Base-by-base conservation (phyloP, 2,888 invertebrate genomes). In the Sinopyrophorus schimmeli region DNA sequence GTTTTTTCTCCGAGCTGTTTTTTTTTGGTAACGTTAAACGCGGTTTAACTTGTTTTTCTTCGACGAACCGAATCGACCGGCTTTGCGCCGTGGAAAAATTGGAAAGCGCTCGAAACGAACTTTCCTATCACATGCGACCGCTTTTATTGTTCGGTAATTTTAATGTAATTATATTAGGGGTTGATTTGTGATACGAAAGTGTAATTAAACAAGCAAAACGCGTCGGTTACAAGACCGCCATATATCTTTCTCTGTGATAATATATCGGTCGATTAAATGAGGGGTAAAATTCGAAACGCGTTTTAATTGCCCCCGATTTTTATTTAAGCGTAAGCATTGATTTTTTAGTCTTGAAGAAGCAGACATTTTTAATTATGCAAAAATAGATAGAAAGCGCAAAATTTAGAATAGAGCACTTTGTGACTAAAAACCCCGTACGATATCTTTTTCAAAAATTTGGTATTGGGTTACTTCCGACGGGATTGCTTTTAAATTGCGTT, bases 1-100 rank as follows among this genome's bases (percentile, higher is more conserved):
- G 32, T 46, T 44, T 50, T n/a, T n/a, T n/a, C n/a, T n/a, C n/a
- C n/a, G n/a, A n/a, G n/a, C n/a, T n/a, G n/a, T n/a, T n/a, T n/a
- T n/a, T 31, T 50, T 39, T 49, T 26, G 21, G 38, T 28, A 30
- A 50, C 50, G 50, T 41, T 44, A 50, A 40, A 49, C 39, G 27
- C 26, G 24, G 39, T 24, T 21, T 38, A 26, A 27, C 43, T 7
- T 12, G 43, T 26, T 23, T 15, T 21, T 21, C 15, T 16, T 7
- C 24, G 6, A 20, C 26, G 11, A 18, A 26, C n/a, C 7, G 17
- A 38, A 17, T 26, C 26, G 17, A 2, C 10, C 9, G 17, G 16
- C 3, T 5, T 9, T 4, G 15, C 15, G 20, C 23, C n/a, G 18
- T 9, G 35, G 12, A 23, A 35, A 35, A 23, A 23, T 21, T 9